Evolutionary conservation across 2,113 vertebrate species (phyloP), one percentile per base, ranked within the genome.

Genomic region (Chlorodrepanis virens): DNA sequence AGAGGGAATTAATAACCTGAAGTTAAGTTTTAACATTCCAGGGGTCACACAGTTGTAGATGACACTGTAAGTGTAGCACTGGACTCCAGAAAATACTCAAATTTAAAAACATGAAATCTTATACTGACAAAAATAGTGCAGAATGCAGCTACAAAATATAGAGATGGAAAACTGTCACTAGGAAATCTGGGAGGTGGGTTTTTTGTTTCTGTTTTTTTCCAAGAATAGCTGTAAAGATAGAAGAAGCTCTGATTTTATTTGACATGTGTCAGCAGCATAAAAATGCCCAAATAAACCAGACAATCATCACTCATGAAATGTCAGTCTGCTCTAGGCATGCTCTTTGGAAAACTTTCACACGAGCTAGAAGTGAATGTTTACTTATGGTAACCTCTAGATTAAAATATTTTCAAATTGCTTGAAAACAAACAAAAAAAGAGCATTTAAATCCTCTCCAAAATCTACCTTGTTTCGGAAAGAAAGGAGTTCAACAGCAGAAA

Each of bases 231-330:
- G 13, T 53, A 59, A 82, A 90, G 47, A 76, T 8, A 88, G 56
- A 92, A 78, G 6, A 79, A 28, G 15, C 21, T 79, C 57, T 95
- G 93, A 97, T 95, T 91, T 84, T 81, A 67, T 93, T 93, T 97
- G 94, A 96, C 93, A 79, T 67, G 60, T 87, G 89, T 95, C 95
- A 94, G 90, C 60, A 89, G 35, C 87, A 94, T 92, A 70, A 94
- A 96, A 95, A 90, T 56, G 40, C 49, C 94, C 72, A 90, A 87
- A 89, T 45, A 95, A 88, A 88, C 7, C 13, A 95, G 84, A 82
- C 72, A 93, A 70, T 94, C 85, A 94, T 95, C 72, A 89, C 67
- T 93, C 84, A 70, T 87, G 96, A 97, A 96, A 94, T 77, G 84
- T 77, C 90, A 91, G 28, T n/a, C 78, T 94, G 82, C 94, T 95